A percentile compares a stretch with the other conserved stretches of the same genome.
These are phyloP conservation scores for Prosapia bicincta DNA, from an alignment of 2,888 invertebrate genomes.

Conservation along the genomic window DNA sequence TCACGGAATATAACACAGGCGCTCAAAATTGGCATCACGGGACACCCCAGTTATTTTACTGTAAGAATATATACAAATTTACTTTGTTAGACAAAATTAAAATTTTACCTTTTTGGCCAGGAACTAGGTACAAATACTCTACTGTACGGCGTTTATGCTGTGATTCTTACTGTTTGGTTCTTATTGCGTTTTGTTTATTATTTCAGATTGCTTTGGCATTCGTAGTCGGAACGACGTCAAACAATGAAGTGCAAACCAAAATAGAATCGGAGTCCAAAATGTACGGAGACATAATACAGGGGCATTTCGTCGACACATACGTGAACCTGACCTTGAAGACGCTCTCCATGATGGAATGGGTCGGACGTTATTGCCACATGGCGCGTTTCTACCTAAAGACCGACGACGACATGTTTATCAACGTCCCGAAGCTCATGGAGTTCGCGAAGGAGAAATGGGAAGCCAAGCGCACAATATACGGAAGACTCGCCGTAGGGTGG, in stretches of 20 bases:
- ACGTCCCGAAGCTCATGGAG: constrained; percentile 65
- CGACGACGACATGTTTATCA: constrained; percentile 87
- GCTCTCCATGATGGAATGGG: constrained; percentile 78
- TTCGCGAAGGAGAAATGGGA: constrained; percentile 59
- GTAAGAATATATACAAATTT: too few species aligned
- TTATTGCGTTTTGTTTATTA: too few species aligned
- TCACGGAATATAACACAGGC: too few species aligned
- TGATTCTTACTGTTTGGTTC: too few species aligned
- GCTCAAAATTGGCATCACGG: too few species aligned
- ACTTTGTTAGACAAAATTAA: too few species aligned
- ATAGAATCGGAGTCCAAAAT: not conserved
- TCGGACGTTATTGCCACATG: constrained; percentile 68
- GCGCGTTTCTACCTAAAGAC: constrained; percentile 76
- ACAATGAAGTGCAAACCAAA: not conserved
- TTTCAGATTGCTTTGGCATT: not conserved
- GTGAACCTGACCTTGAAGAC: constrained; percentile 81
- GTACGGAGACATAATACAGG: constrained; percentile 73
- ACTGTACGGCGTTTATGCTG: too few species aligned
- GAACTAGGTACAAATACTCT: too few species aligned
- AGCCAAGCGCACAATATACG: constrained; percentile 70
- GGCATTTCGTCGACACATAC: constrained; percentile 71
- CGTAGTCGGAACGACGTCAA: not conserved
- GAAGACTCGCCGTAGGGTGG: constrained; percentile 77
- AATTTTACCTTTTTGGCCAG: too few species aligned
- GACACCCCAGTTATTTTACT: too few species aligned